Evolutionary conservation across 2,797 vertebrate genomes (phyloP).

Genomic region (Valencia hispanica): DNA sequence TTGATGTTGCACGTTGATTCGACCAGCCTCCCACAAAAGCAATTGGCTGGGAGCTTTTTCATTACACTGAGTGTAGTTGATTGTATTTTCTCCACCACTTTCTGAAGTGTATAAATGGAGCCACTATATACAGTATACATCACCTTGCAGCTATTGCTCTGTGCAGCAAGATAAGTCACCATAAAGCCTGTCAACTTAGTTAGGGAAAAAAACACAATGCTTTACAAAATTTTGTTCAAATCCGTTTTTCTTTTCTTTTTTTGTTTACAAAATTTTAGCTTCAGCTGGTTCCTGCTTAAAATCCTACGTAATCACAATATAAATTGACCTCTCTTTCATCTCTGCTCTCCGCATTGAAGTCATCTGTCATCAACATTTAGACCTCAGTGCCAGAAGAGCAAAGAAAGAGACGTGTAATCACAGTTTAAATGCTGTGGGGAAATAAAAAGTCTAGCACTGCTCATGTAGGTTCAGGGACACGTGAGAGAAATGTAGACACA

Average conservation of each 20-base stretch:
- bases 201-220: not conserved
- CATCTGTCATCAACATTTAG: conserved; percentile 51
- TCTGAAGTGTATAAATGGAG: conserved; percentile 50
- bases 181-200: conserved; percentile 17
- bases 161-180: not conserved
- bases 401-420: conserved; percentile 47
- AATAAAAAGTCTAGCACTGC: conserved; percentile 40
- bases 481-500: conserved; percentile 46
- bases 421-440: conserved; percentile 55
- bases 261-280: conserved; percentile 11
- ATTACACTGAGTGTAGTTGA: conserved; percentile 68
- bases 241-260: not conserved
- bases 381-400: conserved; percentile 20
- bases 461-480: conserved; percentile 41
- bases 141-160: conserved; percentile 13
- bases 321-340: conserved; percentile 17
- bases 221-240: conserved; percentile 15
- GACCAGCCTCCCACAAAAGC: conserved; percentile 39
- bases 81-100: conserved; percentile 57
- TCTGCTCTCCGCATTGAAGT: conserved; percentile 33
- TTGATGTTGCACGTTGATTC: conserved; percentile 44
- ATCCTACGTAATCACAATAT: conserved; percentile 19
- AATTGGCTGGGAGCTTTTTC: conserved; percentile 73
- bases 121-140: conserved; percentile 39
- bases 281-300: not conserved